A percentile compares a stretch with the other conserved stretches of the same genome.
phyloP scores from a whole-genome alignment of 2,113 vertebrate species.

The Trogon melanurus region DNA sequence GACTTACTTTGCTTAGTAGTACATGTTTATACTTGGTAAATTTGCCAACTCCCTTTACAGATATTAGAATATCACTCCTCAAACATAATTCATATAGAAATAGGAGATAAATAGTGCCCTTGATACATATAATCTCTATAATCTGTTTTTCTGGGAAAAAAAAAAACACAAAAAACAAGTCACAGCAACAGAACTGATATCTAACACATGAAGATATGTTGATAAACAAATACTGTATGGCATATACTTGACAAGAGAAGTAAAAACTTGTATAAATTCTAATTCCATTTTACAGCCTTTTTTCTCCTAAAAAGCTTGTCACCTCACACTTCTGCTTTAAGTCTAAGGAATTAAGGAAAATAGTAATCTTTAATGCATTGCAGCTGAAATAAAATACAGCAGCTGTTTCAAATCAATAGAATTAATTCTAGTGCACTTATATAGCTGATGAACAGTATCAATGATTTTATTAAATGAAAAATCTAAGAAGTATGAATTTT shows the following conservation, averaged over 20 bases:
- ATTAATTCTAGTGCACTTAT: background rate
- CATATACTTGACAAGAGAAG: background rate
- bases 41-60: background rate
- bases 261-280: background rate
- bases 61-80: background rate
- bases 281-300: background rate
- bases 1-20: background rate
- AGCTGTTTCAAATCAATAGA: background rate
- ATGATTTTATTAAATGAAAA: background rate
- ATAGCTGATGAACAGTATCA: background rate
- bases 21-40: background rate
- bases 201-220: background rate
- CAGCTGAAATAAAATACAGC: background rate
- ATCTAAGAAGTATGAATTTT: background rate
- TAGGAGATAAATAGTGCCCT: background rate
- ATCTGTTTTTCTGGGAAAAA: background rate
- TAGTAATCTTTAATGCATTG: background rate
- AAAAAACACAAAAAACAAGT: background rate
- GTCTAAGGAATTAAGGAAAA: background rate
- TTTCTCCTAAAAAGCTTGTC: background rate
- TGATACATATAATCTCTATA: background rate
- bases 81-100: background rate
- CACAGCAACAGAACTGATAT: background rate
- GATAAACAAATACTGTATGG: background rate
- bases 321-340: background rate